Conservation (phyloP, 2,797 vertebrate species). For the Leucoraja ocellata region DNA sequence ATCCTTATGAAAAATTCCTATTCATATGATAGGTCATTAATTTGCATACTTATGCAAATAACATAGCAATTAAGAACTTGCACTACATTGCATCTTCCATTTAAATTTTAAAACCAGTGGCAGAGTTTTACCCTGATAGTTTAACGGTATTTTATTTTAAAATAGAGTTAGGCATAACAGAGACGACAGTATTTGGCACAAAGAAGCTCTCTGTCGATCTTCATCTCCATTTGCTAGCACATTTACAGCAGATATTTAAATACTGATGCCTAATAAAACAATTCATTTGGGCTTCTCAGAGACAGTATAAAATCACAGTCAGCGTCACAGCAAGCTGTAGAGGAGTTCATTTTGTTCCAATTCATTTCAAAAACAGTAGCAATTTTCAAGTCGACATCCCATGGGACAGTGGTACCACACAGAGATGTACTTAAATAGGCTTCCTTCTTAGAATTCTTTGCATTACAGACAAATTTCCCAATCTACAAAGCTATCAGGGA, state of each 20-base stretch:
- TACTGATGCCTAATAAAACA: slow-evolving; percentile 39
- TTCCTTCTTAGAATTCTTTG: slow-evolving; percentile 38
- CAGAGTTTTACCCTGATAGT: slow-evolving; percentile 45
- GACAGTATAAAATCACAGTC: slow-evolving; percentile 17
- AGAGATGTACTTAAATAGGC: slow-evolving; percentile 37
- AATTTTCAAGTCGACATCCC: slow-evolving; percentile 35
- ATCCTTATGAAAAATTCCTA: slow-evolving; percentile 80
- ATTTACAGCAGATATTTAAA: slow-evolving; percentile 38
- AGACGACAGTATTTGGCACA: slow-evolving; percentile 22
- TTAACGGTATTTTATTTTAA: slow-evolving; percentile 31
- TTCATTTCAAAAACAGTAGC: slow-evolving; percentile 36
- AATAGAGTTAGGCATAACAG: slow-evolving; percentile 9
- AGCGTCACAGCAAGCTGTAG: slow-evolving; percentile 20
- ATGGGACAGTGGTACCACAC: slow-evolving; percentile 27
- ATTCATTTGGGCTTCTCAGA: slow-evolving; percentile 37
- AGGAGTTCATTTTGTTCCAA: slow-evolving; percentile 37
- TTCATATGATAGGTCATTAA: slow-evolving; percentile 79
- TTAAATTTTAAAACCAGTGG: slow-evolving; percentile 73
- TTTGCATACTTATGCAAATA: slow-evolving; percentile 83
- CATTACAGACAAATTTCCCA: slow-evolving; percentile 39
- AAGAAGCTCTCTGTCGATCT: slow-evolving; percentile 31
- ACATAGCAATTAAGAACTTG: slow-evolving; percentile 77
- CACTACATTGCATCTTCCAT: slow-evolving; percentile 71
- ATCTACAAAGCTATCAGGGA: slow-evolving; percentile 38
- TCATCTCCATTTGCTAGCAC: slow-evolving; percentile 37